Evolutionary conservation across 2,888 invertebrate species (phyloP), one percentile per base, ranked within the genome.

Genomic region (Lissocephala sabroskyi): DNA sequence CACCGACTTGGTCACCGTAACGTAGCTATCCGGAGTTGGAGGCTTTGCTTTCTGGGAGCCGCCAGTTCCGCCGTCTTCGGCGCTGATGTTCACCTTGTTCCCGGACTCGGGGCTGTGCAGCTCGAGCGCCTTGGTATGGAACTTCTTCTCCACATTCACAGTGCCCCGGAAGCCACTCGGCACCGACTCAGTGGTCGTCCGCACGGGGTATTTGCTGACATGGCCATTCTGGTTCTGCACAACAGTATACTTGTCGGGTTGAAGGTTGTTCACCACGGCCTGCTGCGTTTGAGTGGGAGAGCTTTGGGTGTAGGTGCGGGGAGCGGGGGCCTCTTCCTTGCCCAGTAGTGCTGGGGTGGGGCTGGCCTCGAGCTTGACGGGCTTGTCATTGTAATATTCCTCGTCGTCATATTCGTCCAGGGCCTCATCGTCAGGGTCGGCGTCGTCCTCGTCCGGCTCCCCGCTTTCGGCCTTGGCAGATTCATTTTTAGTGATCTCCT

Each of bases 1-100:
- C 42, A 93, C 90, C 2, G 93, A 93, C 81, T 92, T 94, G 1
- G 92, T 91, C 3, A 93, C 90, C 0, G 94, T 91, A 2, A 93
- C 89, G 81, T 92, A 94, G 70, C 89, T 88, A 45, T 91, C 89
- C 10, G 86, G 86, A n/a, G 87, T 67, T 2, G 86, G 76, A 2
- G 60, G 52, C 10, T 59, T 87, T 86, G 10, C 81, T 70, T 63
- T 59, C n/a, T 58, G 54, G 13, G 40, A 54, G n/a, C 49, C 49
- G n/a, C 43, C 53, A 3, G 35, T 30, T 0, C 48, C 23, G 16
- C 56, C 61, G 84, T 80, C 59, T 2, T 70, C 73, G 6, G 60
- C 65, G 14, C 62, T 79, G 23, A 74, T 66, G 11, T 68, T 75
- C 0, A 80, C 49, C 73, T 82, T 75, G 16, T 73, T 70, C 10